These are phyloP conservation scores for Atta cephalotes DNA, from an alignment of 1,140 invertebrate genomes.

Conservation along the genomic window DNA sequence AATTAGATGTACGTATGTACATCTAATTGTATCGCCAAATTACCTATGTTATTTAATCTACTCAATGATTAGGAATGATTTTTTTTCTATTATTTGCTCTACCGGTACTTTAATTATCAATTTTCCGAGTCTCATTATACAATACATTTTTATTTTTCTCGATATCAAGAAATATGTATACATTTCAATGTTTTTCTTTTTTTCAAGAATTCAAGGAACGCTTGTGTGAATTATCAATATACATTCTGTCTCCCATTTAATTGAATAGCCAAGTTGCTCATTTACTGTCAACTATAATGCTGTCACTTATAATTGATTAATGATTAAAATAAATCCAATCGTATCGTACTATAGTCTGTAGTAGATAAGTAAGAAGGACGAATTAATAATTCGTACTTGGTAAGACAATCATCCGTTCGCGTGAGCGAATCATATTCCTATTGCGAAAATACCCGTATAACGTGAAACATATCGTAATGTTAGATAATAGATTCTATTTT, in stretches of 20 bases:
- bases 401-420: constrained; percentile 39
- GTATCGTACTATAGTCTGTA: background rate
- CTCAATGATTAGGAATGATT: background rate
- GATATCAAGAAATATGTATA: no score
- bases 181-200: no score
- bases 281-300: background rate
- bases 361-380: background rate
- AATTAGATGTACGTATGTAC: background rate
- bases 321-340: background rate
- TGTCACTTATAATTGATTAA: background rate
- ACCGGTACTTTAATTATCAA: no score
- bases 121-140: no score
- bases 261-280: background rate
- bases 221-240: background rate
- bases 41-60: background rate
- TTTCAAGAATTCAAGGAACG: no score
- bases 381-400: constrained; percentile 8
- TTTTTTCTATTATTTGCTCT: no score
- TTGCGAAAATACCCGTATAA: background rate
- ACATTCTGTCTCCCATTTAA: background rate
- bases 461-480: background rate
- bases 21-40: background rate
- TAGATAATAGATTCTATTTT: constrained; percentile 36
- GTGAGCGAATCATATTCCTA: constrained; percentile 4
- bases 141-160: no score